Evolutionary conservation across 2,888 invertebrate genomes (phyloP).

Genomic region (Melanostoma mellinum): DNA sequence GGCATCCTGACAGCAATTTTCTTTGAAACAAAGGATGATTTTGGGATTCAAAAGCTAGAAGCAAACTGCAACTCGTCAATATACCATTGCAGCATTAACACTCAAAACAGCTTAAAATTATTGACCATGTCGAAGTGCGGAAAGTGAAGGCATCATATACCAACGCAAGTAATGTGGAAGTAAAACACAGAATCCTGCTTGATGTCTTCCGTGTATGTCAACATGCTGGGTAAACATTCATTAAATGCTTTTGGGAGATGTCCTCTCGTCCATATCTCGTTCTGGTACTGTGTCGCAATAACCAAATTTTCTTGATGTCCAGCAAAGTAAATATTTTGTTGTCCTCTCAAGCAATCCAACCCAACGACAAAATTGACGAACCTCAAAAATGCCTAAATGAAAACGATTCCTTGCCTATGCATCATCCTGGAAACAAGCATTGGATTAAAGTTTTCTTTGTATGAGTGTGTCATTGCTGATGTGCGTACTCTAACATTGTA

Average conservation of each 20-base stretch:
- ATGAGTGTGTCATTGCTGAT: slow-evolving; percentile 10
- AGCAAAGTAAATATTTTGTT: slow-evolving; percentile 49
- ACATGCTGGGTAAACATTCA: slow-evolving; percentile 55
- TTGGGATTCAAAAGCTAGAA: too few species aligned
- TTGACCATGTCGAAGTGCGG: too few species aligned
- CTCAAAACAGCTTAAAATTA: too few species aligned
- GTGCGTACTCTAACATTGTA: slow-evolving; percentile 33
- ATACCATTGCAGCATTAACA: too few species aligned
- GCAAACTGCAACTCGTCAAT: too few species aligned
- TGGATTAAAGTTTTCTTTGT: slow-evolving; percentile 12
- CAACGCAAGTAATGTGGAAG: slow-evolving; percentile 17
- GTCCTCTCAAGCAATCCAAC: slow-evolving; percentile 35
- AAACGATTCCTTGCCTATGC: slow-evolving; percentile 26
- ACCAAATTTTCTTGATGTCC: slow-evolving; percentile 38
- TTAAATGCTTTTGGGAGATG: slow-evolving; percentile 38
- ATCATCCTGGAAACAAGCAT: slow-evolving; percentile 18
- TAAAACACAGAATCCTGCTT: slow-evolving; percentile 17
- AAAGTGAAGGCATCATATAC: too few species aligned
- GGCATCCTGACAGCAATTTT: too few species aligned
- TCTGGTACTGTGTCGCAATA: background rate
- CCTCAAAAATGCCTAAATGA: slow-evolving; percentile 36
- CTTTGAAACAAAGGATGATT: too few species aligned
- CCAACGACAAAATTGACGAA: slow-evolving; percentile 41
- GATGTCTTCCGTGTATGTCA: slow-evolving; percentile 39
- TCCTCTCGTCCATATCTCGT: slow-evolving; percentile 4